Conservation (phyloP, 2,113 vertebrate species). For the Dicerorhinus sumatrensis region DNA sequence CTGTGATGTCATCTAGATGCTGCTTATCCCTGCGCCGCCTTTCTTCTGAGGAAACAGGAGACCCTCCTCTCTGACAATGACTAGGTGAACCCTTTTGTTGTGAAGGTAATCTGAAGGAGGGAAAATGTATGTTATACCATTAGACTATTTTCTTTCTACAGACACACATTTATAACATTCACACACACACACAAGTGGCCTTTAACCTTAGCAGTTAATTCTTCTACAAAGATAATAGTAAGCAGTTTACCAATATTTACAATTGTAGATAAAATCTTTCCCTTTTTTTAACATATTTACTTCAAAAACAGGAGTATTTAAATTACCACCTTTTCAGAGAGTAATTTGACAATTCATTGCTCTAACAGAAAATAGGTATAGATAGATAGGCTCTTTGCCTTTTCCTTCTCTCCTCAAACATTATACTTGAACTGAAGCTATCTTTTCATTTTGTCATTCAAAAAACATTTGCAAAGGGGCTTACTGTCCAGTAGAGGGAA, state of each 20-base stretch:
- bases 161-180: background rate
- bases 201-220: background rate
- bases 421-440: background rate
- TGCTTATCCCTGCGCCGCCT: slow-evolving; percentile 89
- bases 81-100: slow-evolving; percentile 82
- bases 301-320: background rate
- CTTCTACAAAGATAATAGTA: background rate
- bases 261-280: background rate
- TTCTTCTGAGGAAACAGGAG: slow-evolving; percentile 86
- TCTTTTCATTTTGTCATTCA: background rate
- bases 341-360: background rate
- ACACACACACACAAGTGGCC: background rate
- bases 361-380: background rate
- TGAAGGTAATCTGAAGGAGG: slow-evolving; percentile 85
- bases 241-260: background rate
- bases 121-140: background rate
- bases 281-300: background rate
- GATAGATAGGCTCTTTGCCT: background rate
- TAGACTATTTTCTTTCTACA: background rate
- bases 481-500: background rate
- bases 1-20: slow-evolving; percentile 95
- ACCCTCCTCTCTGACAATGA: slow-evolving; percentile 73
- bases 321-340: background rate
- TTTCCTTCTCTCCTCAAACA: background rate
- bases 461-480: background rate